phyloP scores from a whole-genome alignment of 2,113 vertebrate species.

The Cariama cristata region DNA sequence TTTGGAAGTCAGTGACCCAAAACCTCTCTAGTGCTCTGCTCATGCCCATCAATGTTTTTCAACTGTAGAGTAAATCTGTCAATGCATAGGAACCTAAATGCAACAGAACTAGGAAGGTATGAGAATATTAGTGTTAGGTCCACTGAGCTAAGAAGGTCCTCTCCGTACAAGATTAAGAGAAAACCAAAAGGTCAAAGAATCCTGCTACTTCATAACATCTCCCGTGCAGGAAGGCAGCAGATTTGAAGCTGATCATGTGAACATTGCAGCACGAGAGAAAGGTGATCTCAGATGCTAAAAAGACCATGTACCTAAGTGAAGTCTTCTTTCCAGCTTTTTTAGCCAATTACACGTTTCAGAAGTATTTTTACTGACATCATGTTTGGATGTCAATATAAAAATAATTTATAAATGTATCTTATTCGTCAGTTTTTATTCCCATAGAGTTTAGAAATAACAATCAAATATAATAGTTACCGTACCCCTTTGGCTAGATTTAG shows the following conservation, averaged over 20 bases:
- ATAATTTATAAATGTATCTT: neutral
- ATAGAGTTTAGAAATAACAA: neutral
- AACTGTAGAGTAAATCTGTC: neutral
- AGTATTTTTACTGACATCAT: neutral
- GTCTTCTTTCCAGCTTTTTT: neutral
- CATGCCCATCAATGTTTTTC: neutral
- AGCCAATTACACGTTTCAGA: neutral
- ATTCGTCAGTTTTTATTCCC: neutral
- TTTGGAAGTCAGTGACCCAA: neutral
- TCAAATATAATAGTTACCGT: neutral
- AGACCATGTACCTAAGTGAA: rapidly evolving
- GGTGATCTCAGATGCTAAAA: neutral
- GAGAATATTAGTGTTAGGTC: neutral
- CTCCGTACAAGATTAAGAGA: neutral
- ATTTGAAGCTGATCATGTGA: neutral
- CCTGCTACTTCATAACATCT: neutral
- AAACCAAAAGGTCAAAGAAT: neutral
- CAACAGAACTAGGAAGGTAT: neutral
- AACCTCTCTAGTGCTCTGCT: neutral
- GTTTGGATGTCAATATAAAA: neutral
- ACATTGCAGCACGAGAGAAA: neutral
- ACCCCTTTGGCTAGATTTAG: neutral
- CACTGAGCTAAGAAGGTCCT: neutral
- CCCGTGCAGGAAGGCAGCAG: neutral
- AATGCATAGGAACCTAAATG: neutral